phyloP scores from a whole-genome alignment of 2,113 vertebrate species.

The Pomatostomus ruficeps region DNA sequence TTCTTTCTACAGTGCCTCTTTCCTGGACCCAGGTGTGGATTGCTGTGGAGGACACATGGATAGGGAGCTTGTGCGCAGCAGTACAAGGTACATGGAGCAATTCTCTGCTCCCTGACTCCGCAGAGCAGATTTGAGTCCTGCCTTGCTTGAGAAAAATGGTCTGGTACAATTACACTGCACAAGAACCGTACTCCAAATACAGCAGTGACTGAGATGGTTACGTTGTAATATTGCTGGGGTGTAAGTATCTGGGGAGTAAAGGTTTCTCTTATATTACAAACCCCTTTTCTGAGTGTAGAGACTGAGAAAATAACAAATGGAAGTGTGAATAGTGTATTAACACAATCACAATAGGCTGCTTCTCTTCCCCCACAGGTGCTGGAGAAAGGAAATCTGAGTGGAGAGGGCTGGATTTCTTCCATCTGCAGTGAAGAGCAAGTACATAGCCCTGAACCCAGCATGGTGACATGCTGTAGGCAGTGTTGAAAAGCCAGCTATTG shows the following conservation, averaged over 20 bases:
- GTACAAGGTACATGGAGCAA: rapidly evolving
- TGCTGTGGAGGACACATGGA: background rate
- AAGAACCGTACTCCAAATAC: background rate
- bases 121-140: background rate
- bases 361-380: background rate
- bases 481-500: background rate
- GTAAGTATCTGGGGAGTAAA: background rate
- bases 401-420: background rate
- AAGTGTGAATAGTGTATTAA: background rate
- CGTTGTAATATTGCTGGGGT: background rate
- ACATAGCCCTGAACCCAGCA: background rate
- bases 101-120: background rate
- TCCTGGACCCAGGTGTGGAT: background rate
- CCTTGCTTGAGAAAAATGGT: background rate
- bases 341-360: background rate
- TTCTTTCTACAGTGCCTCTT: background rate
- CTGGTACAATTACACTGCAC: background rate
- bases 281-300: background rate
- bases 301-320: background rate
- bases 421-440: background rate
- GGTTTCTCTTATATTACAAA: background rate
- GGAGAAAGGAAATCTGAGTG: background rate
- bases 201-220: background rate
- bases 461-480: background rate
- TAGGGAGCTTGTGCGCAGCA: background rate